phyloP scores from a whole-genome alignment of 2,888 invertebrate genomes.

The Hipparchia sbordonii region DNA sequence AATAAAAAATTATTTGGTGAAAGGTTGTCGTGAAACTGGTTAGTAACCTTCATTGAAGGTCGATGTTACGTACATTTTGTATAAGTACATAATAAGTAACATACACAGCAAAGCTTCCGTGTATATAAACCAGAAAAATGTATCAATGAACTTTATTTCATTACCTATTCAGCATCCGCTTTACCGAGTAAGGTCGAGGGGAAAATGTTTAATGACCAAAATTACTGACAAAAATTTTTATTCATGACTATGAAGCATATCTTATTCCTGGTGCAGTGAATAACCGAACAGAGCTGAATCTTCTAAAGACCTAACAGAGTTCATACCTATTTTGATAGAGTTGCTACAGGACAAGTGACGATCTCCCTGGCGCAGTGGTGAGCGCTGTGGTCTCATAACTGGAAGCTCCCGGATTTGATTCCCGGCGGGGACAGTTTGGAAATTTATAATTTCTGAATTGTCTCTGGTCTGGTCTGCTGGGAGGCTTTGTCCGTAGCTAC shows the following conservation, averaged over 20 bases:
- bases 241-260: background rate
- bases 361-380: too few relatives aligned
- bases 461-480: too few relatives aligned
- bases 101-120: slow-evolving; percentile 28
- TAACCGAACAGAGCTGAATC: too few relatives aligned
- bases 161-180: slow-evolving; percentile 21
- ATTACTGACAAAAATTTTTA: background rate
- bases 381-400: too few relatives aligned
- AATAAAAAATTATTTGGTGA: slow-evolving; percentile 39
- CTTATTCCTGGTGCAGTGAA: too few relatives aligned
- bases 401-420: too few relatives aligned
- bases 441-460: too few relatives aligned
- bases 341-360: too few relatives aligned
- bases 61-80: slow-evolving; percentile 11
- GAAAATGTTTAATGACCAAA: background rate
- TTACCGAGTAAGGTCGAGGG: slow-evolving; percentile 13
- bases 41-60: slow-evolving; percentile 41
- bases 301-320: too few relatives aligned
- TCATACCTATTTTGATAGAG: too few relatives aligned
- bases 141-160: slow-evolving; percentile 34
- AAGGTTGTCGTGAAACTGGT: slow-evolving; percentile 40
- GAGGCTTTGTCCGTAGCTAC: too few relatives aligned
- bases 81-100: background rate
- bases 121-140: slow-evolving; percentile 29
- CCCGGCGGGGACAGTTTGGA: too few relatives aligned